Conservation (phyloP, 1,140 invertebrate genomes). For the Drosophila pallidifrons region DNA sequence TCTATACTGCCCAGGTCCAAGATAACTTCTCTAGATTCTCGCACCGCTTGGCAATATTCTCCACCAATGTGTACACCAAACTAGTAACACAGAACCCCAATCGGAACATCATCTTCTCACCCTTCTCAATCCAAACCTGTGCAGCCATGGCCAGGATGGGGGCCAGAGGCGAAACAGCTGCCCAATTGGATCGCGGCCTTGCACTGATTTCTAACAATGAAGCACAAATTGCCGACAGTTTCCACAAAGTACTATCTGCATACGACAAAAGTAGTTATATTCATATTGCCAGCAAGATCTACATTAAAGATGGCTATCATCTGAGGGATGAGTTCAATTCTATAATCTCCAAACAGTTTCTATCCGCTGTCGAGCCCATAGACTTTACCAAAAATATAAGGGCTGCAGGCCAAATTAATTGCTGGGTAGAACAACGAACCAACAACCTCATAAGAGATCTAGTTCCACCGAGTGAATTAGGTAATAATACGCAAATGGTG, state of each 20-base stretch:
- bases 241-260: background rate
- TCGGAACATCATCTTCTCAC: too few relatives aligned
- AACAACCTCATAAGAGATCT: constrained; percentile 87
- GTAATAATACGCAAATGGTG: constrained; percentile 85
- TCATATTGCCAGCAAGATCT: constrained; percentile 79
- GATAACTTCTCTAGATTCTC: background rate
- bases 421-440: constrained; percentile 87
- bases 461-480: constrained; percentile 77
- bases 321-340: constrained; percentile 59
- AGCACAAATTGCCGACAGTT: too few relatives aligned
- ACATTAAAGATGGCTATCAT: constrained; percentile 59
- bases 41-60: too few relatives aligned
- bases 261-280: constrained; percentile 69
- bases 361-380: constrained; percentile 80
- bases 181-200: too few relatives aligned
- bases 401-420: constrained; percentile 86
- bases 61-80: too few relatives aligned
- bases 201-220: too few relatives aligned
- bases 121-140: too few relatives aligned
- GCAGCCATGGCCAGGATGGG: too few relatives aligned
- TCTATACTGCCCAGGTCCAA: too few relatives aligned
- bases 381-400: constrained; percentile 83
- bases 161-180: too few relatives aligned
- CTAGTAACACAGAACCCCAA: too few relatives aligned
- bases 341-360: constrained; percentile 65